phyloP scores from a whole-genome alignment of 2,113 vertebrate species.

The Myotis davidii region DNA sequence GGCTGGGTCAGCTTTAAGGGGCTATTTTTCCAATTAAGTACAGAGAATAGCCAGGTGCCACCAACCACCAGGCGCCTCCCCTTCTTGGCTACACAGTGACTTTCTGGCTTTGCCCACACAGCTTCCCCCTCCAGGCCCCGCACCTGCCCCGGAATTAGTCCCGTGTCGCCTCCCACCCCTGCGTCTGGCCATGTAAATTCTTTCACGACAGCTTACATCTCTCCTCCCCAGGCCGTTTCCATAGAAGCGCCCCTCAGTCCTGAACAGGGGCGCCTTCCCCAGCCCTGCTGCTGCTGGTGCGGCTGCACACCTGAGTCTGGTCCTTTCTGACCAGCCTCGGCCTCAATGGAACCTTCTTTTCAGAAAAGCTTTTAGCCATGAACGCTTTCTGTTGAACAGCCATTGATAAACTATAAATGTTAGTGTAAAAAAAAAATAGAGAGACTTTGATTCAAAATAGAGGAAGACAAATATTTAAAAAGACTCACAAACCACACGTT shows the following conservation, averaged over 20 bases:
- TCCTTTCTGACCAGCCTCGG: neutral
- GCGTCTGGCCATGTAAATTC: neutral
- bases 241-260: too few species aligned
- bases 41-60: neutral
- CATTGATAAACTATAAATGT: neutral
- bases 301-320: neutral
- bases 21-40: neutral
- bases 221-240: neutral
- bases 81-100: neutral
- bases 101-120: neutral
- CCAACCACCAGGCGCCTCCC: neutral
- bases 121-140: neutral
- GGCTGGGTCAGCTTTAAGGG: too few species aligned
- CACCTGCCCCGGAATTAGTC: too few species aligned
- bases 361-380: neutral
- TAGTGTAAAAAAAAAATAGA: neutral
- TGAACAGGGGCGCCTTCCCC: neutral
- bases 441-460: neutral
- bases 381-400: neutral
- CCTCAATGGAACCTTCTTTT: neutral
- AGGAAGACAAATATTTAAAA: neutral
- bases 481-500: rapidly evolving
- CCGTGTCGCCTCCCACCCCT: neutral
- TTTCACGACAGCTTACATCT: neutral
- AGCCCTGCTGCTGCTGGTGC: neutral